phyloP scores from a whole-genome alignment of 2,888 invertebrate genomes.

The Pandemis cinnamomeana region DNA sequence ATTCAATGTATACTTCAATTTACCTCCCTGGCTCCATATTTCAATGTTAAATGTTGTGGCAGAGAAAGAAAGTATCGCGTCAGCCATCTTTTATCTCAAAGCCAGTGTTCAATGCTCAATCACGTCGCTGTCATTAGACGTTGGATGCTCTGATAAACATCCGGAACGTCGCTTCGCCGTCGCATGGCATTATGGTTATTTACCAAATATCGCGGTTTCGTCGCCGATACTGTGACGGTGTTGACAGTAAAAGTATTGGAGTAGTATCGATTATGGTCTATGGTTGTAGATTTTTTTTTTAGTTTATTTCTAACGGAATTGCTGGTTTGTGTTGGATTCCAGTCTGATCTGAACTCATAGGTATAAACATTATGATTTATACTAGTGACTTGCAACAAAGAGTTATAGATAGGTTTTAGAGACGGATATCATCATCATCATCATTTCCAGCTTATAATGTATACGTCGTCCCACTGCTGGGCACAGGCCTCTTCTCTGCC shows the following conservation, averaged over 20 bases:
- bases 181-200: conserved; percentile 50
- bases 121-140: conserved; percentile 59
- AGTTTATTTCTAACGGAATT: not conserved
- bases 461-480: too few species aligned
- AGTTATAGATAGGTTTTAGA: too few species aligned
- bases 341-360: not conserved
- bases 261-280: not conserved
- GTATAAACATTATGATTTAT: too few species aligned
- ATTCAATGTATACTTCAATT: not conserved
- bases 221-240: conserved; percentile 27
- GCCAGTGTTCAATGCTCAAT: conserved; percentile 51
- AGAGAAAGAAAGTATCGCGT: conserved; percentile 51
- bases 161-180: conserved; percentile 51
- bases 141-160: conserved; percentile 65
- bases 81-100: conserved; percentile 43
- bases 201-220: conserved; percentile 55
- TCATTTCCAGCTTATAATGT: too few species aligned
- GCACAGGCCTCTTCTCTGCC: too few species aligned
- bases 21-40: not conserved
- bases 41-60: conserved; percentile 2
- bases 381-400: too few species aligned
- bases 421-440: too few species aligned
- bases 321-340: not conserved
- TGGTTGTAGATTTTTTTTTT: not conserved
- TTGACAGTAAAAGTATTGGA: conserved; percentile 24